phyloP scores from a whole-genome alignment of 1,140 invertebrate genomes.

The Brachystomella parvula region DNA sequence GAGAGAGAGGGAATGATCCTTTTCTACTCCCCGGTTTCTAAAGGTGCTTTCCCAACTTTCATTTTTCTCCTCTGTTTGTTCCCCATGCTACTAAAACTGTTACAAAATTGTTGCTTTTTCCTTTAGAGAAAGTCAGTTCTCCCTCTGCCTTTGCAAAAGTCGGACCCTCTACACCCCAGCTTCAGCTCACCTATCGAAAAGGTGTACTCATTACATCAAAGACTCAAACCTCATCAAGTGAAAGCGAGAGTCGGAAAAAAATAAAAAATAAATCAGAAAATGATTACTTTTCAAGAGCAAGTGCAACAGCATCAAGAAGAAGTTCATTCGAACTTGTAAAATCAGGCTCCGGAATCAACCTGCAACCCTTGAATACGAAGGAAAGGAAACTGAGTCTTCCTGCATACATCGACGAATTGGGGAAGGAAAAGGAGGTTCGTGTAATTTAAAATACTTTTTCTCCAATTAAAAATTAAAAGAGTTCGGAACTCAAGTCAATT shows the following conservation, averaged over 20 bases:
- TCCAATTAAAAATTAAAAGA: not conserved
- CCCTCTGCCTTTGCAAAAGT: not conserved
- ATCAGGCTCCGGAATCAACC: not conserved
- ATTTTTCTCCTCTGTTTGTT: no score
- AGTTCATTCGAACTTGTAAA: not conserved
- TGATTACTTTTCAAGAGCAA: not conserved
- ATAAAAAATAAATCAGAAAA: not conserved
- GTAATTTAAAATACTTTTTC: not conserved
- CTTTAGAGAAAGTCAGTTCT: constrained; percentile 9
- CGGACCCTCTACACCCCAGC: not conserved
- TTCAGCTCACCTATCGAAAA: constrained; percentile 24
- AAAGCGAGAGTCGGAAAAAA: not conserved
- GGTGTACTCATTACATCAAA: constrained; percentile 19
- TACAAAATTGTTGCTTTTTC: not conserved
- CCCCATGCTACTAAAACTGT: no score
- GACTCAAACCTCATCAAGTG: not conserved
- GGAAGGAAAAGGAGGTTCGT: not conserved
- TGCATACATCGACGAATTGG: not conserved
- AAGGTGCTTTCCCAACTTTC: no score
- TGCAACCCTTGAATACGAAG: not conserved
- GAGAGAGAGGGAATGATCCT: no score
- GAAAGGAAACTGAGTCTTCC: constrained; percentile 4
- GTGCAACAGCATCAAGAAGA: not conserved
- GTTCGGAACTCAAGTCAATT: not conserved
- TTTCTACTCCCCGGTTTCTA: no score